Evolutionary conservation across 1,140 invertebrate genomes (phyloP).

Genomic region (Philopotamus ludificatus): DNA sequence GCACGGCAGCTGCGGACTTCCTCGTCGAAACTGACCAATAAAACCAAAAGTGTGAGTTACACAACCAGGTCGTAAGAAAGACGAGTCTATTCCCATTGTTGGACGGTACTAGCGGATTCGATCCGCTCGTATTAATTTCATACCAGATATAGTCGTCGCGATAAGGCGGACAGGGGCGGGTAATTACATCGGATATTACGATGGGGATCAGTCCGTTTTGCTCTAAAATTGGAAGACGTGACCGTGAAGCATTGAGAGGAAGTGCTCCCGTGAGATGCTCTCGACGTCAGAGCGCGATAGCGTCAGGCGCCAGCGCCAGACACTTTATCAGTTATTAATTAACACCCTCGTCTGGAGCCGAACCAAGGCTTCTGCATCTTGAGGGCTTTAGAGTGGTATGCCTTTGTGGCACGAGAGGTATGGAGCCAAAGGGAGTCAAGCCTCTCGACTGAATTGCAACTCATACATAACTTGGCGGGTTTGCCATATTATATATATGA

Average conservation of each 20-base stretch:
- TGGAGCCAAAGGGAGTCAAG: too few relatives aligned
- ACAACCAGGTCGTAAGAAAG: background rate
- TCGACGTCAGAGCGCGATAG: conserved; percentile 18
- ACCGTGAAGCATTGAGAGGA: conserved; percentile 4
- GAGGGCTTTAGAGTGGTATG: too few relatives aligned
- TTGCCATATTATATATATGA: too few relatives aligned
- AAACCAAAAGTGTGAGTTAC: background rate
- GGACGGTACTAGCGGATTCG: too few relatives aligned
- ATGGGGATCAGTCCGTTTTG: background rate
- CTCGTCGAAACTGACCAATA: too few relatives aligned
- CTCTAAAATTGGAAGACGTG: background rate
- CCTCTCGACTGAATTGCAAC: too few relatives aligned
- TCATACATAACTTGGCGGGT: too few relatives aligned
- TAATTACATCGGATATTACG: background rate
- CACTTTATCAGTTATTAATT: conserved; percentile 32
- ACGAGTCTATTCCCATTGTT: background rate
- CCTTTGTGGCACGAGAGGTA: too few relatives aligned
- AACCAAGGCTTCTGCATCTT: too few relatives aligned
- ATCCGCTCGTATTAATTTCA: too few relatives aligned
- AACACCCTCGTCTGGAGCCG: conserved; percentile 17
- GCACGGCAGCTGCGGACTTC: too few relatives aligned
- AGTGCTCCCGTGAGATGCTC: conserved; percentile 12
- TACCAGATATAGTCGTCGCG: background rate
- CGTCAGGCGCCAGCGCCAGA: conserved; percentile 19
- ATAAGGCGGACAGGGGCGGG: background rate